These are phyloP conservation scores for Hippocampus zosterae DNA, from an alignment of 2,113 vertebrate species.

Conservation along the genomic window DNA sequence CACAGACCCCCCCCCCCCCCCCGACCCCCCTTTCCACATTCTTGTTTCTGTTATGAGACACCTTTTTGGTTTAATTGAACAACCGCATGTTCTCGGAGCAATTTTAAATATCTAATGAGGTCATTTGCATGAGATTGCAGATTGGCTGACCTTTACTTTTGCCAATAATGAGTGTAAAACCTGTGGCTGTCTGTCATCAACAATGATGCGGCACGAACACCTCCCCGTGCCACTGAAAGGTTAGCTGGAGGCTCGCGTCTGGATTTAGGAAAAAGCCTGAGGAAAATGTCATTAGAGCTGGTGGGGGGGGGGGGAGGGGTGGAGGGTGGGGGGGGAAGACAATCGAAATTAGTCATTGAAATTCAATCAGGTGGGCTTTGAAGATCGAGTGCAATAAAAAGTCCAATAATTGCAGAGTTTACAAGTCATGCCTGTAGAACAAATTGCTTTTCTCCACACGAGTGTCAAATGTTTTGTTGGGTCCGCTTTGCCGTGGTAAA, in stretches of 20 bases:
- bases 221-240: conserved; percentile 71
- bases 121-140: conserved; percentile 80
- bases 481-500: conserved; percentile 37
- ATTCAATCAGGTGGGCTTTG: conserved; percentile 63
- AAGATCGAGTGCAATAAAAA: conserved; percentile 38
- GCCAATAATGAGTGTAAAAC: conserved; percentile 83
- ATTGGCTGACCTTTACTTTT: conserved; percentile 83
- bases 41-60: conserved; percentile 12
- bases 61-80: conserved; percentile 69
- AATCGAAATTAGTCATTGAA: conserved; percentile 64
- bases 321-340: conserved; percentile 45
- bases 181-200: conserved; percentile 67
- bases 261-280: conserved; percentile 69
- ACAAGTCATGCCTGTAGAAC: conserved; percentile 14
- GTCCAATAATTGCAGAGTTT: conserved; percentile 8
- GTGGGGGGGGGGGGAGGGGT: too few species aligned
- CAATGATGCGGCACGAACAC: conserved; percentile 59
- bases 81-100: conserved; percentile 73
- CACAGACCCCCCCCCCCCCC: neutral
- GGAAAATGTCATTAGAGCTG: conserved; percentile 73
- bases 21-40: neutral
- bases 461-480: neutral
- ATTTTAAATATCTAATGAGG: conserved; percentile 78
- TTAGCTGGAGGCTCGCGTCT: conserved; percentile 71
- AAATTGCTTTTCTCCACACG: conserved; percentile 17